Evolutionary conservation across 2,797 vertebrate genomes (phyloP).

Genomic region (Manis javanica): DNA sequence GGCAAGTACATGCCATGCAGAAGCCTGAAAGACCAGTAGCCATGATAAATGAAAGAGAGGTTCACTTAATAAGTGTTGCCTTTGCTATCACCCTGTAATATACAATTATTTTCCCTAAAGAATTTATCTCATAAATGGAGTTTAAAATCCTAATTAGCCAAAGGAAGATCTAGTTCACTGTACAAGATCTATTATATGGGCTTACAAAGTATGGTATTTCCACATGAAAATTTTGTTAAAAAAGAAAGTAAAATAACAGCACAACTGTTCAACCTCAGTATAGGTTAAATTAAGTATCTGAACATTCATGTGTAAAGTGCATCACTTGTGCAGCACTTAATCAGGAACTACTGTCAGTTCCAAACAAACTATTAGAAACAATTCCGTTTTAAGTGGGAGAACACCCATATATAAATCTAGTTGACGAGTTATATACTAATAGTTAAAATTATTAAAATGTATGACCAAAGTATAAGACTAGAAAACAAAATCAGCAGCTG

Average conservation of each 20-base stretch:
- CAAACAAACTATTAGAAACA: constrained; percentile 49
- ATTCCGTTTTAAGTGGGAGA: constrained; percentile 13
- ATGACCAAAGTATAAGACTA: constrained; percentile 2
- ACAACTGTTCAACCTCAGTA: neutral
- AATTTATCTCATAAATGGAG: neutral
- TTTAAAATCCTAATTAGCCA: neutral
- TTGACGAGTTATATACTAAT: neutral
- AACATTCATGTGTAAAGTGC: neutral
- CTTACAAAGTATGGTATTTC: neutral
- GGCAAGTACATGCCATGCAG: neutral
- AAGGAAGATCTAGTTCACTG: neutral
- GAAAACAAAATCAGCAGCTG: constrained; percentile 56
- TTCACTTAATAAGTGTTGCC: neutral
- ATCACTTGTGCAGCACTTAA: neutral
- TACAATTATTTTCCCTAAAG: neutral
- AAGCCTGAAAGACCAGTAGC: neutral
- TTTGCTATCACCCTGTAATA: neutral
- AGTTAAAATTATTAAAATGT: constrained; percentile 34
- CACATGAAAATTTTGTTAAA: constrained; percentile 49
- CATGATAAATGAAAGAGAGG: constrained; percentile 16
- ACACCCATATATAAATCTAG: constrained; percentile 16
- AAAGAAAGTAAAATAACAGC: constrained; percentile 35
- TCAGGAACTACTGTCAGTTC: neutral
- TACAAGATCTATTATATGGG: neutral
- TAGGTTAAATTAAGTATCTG: neutral